Evolutionary conservation across 1,140 invertebrate genomes (phyloP), one percentile per base, ranked within the genome.

Genomic region (Oscheius sp.): DNA sequence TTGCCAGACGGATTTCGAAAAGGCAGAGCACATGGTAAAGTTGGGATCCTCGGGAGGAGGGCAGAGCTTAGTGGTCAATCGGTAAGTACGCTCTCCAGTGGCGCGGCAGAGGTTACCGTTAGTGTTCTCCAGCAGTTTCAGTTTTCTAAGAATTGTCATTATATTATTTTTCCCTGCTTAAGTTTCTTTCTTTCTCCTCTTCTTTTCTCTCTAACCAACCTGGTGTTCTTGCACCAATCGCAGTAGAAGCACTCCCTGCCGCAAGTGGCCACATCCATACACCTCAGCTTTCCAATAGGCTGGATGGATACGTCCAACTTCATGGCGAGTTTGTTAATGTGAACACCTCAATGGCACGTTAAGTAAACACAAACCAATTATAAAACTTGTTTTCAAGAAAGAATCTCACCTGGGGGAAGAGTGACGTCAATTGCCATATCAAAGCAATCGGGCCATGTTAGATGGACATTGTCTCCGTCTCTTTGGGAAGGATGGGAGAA

Each of bases 351-450:
- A 74, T n/a, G n/a, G n/a, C n/a, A n/a, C n/a, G n/a, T n/a, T n/a
- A n/a, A n/a, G n/a, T n/a, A n/a, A 49, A 20, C 15, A 35, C 26
- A 18, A 18, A 18, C 72, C 15, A 3, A 15, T 1, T 67, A 35
- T 23, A 52, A 34, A 49, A n/a, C 38, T 1, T 10, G n/a, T 32
- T 10, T 28, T 28, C 31, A 38, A 0, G 2, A 69, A 10, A 18
- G 32, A 55, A 68, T 29, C 34, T 65, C 2, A 75, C 80, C 72
- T 26, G 81, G 81, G 20, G 81, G 81, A 15, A 83, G 59, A 38
- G 81, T 83, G 26, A 82, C 80, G 68, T 83, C 81, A 59, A 82
- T 81, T n/a, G 73, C 76, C 82, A 83, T 84, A 72, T 83, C 82
- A 62, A 83, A 83, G 65, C 82, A 83, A 58, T 80, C 77, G 20